phyloP scores from a whole-genome alignment of 2,113 vertebrate genomes.

The Python bivittatus region DNA sequence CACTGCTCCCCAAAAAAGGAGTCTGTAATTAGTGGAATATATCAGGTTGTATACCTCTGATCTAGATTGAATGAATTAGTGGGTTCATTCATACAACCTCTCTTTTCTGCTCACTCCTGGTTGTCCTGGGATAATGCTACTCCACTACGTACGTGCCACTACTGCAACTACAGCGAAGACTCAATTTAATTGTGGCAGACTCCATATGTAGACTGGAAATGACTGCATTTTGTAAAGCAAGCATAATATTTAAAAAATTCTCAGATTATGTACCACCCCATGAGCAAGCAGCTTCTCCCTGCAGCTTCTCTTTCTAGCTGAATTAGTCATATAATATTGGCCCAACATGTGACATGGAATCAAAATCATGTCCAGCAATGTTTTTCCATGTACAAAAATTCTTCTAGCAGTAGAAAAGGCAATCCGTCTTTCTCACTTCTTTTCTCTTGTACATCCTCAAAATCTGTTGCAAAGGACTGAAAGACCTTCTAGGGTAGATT shows the following conservation, averaged over 20 bases:
- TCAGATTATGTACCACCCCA: background rate
- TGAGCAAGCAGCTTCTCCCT: background rate
- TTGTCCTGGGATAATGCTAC: background rate
- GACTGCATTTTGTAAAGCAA: background rate
- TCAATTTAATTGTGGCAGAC: background rate
- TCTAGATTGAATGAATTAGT: background rate
- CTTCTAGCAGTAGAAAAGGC: background rate
- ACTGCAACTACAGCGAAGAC: background rate
- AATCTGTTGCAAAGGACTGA: background rate
- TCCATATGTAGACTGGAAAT: background rate
- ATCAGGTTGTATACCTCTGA: background rate
- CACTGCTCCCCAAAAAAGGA: background rate
- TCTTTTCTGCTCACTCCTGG: background rate
- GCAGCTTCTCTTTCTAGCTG: background rate
- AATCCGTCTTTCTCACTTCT: background rate
- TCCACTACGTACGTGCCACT: background rate
- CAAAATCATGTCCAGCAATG: background rate
- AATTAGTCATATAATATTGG: background rate
- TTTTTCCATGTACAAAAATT: background rate
- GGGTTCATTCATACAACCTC: background rate
- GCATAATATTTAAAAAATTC: background rate
- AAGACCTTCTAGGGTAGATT: background rate
- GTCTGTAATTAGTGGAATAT: background rate
- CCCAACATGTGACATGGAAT: background rate
- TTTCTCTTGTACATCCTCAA: background rate